A percentile compares a stretch with the other conserved stretches of the same genome.
Conservation (phyloP, 2,113 vertebrate genomes). For the Pluvianellus socialis region DNA sequence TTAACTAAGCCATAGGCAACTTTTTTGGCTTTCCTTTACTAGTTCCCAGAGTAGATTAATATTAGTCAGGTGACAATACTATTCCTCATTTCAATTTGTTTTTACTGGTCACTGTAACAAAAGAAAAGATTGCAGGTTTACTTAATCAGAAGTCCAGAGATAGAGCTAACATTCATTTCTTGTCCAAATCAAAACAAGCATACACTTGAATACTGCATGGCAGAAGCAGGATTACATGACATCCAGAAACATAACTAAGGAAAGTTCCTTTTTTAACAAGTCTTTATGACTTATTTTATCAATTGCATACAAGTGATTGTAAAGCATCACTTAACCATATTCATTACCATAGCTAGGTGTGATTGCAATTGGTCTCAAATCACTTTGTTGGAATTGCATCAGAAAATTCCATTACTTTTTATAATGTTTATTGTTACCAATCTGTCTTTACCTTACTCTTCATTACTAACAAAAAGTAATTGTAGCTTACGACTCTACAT, state of each 20-base stretch:
- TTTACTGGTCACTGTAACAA: background rate
- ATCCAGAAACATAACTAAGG: background rate
- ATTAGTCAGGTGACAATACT: background rate
- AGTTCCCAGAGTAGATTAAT: background rate
- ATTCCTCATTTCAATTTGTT: background rate
- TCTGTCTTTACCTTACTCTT: background rate
- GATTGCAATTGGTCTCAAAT: background rate
- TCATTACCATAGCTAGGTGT: background rate
- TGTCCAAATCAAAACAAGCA: background rate
- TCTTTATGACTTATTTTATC: background rate
- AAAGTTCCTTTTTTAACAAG: background rate
- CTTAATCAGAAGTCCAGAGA: background rate
- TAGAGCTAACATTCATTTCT: background rate
- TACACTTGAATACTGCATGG: background rate
- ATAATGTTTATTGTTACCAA: background rate
- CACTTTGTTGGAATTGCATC: background rate
- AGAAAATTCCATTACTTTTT: slow-evolving; percentile 7
- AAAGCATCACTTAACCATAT: background rate
- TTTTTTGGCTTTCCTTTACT: background rate
- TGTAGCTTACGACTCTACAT: background rate
- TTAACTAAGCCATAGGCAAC: background rate
- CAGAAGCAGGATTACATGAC: background rate
- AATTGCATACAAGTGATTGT: background rate
- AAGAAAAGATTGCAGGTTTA: background rate
- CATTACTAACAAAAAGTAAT: background rate